Conservation (phyloP, 2,888 invertebrate genomes). For the Danaus chrysippus region DNA sequence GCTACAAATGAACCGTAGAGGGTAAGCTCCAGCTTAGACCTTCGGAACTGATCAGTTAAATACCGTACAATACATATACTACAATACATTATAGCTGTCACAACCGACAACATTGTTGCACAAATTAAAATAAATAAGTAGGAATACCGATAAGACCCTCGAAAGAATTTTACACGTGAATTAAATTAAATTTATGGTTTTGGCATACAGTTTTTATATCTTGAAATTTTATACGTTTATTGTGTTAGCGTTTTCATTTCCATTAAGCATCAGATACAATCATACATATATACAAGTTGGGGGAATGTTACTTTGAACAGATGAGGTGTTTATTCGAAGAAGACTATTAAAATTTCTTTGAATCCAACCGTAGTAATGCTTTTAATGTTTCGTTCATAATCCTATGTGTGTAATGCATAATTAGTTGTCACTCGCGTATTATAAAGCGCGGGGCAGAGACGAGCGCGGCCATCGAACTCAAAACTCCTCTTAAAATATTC, state of each 20-base stretch:
- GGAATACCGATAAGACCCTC: slow-evolving; percentile 10
- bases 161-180: background rate
- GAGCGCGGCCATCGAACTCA: slow-evolving; percentile 70
- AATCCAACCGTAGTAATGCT: slow-evolving; percentile 22
- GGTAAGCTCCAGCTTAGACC: slow-evolving; percentile 34
- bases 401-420: slow-evolving; percentile 35
- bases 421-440: slow-evolving; percentile 38
- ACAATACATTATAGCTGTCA: slow-evolving; percentile 6
- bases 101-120: slow-evolving; percentile 21
- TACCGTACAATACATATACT: slow-evolving; percentile 2
- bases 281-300: too few relatives aligned
- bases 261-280: background rate
- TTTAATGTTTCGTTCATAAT: slow-evolving; percentile 30
- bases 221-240: background rate
- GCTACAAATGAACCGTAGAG: slow-evolving; percentile 65
- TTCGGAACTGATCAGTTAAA: slow-evolving; percentile 12
- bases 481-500: slow-evolving; percentile 72
- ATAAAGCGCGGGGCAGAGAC: slow-evolving; percentile 35
- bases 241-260: background rate
- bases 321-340: slow-evolving; percentile 24
- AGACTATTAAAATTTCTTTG: slow-evolving; percentile 22
- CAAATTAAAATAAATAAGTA: slow-evolving; percentile 18
- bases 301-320: background rate
- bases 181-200: background rate
- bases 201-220: background rate